These are phyloP conservation scores for Drosophila aff. DNA, from an alignment of 1,140 invertebrate species.

Conservation along the genomic window DNA sequence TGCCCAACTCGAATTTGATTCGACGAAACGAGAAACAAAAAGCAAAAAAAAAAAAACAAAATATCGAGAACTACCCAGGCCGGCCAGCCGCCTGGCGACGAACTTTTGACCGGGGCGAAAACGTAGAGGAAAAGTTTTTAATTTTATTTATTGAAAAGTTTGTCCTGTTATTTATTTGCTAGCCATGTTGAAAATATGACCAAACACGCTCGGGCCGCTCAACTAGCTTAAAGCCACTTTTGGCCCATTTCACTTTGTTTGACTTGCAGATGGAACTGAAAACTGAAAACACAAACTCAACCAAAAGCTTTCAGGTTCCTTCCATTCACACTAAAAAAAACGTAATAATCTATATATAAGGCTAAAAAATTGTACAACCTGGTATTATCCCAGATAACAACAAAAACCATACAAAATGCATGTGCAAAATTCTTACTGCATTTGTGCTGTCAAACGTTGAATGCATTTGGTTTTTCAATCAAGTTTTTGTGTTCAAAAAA, in stretches of 20 bases:
- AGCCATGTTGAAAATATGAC: conserved; percentile 80
- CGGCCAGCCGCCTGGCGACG: conserved; percentile 64
- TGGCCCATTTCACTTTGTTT: conserved; percentile 49
- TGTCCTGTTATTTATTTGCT: conserved; percentile 80
- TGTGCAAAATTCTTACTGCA: neutral
- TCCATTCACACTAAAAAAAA: conserved; percentile 10
- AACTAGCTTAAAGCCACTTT: conserved; percentile 61
- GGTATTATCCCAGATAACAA: neutral
- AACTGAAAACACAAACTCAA: conserved; percentile 38
- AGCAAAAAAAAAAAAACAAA: conserved; percentile 9
- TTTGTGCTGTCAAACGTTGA: neutral
- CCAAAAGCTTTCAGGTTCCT: conserved; percentile 18
- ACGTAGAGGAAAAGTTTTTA: conserved; percentile 71
- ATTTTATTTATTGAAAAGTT: conserved; percentile 84
- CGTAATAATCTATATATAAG: neutral
- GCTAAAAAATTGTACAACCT: neutral
- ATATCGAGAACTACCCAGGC: conserved; percentile 28
- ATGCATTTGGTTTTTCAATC: neutral
- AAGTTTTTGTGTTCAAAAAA: neutral
- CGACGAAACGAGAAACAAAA: conserved; percentile 40
- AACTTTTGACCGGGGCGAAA: conserved; percentile 71
- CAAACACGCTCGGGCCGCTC: conserved; percentile 51
- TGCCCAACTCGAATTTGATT: conserved; percentile 74
- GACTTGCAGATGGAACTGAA: conserved; percentile 45
- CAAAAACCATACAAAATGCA: neutral